Conservation (phyloP, 1,140 invertebrate genomes). For the Ceratina calcarata region DNA sequence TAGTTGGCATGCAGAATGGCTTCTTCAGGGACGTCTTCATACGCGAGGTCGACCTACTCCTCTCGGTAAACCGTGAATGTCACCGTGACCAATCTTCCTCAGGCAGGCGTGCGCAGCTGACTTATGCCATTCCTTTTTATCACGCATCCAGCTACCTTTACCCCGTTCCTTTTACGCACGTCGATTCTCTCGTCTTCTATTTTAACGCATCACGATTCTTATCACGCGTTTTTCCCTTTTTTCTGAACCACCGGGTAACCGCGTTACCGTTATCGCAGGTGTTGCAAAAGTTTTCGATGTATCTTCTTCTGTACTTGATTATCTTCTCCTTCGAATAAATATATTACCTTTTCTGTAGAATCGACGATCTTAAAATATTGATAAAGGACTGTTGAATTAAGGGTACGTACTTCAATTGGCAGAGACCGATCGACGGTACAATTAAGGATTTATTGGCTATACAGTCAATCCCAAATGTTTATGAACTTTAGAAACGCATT, state of each 20-base stretch:
- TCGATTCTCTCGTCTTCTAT: background rate
- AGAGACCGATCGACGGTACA: background rate
- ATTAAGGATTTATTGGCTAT: too few species aligned
- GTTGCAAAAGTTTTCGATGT: background rate
- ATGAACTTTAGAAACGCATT: too few species aligned
- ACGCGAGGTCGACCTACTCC: slow-evolving; percentile 4
- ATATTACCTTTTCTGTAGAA: too few species aligned
- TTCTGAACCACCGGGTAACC: background rate
- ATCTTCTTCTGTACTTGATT: background rate
- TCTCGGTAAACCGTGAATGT: slow-evolving; percentile 12
- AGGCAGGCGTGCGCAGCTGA: slow-evolving; percentile 15
- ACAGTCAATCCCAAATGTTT: too few species aligned
- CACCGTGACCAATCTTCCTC: slow-evolving; percentile 32
- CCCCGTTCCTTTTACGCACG: background rate
- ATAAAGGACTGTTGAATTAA: too few species aligned
- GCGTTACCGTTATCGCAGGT: slow-evolving; percentile 10
- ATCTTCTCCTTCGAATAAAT: background rate
- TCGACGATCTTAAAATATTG: too few species aligned
- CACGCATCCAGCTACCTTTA: background rate
- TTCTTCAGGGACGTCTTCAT: background rate
- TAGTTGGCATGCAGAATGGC: background rate
- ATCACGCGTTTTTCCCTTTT: background rate
- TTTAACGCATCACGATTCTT: background rate
- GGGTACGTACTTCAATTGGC: background rate
- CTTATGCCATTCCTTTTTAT: slow-evolving; percentile 21